phyloP scores from a whole-genome alignment of 2,888 invertebrate genomes.

The Nymphalis polychloros region DNA sequence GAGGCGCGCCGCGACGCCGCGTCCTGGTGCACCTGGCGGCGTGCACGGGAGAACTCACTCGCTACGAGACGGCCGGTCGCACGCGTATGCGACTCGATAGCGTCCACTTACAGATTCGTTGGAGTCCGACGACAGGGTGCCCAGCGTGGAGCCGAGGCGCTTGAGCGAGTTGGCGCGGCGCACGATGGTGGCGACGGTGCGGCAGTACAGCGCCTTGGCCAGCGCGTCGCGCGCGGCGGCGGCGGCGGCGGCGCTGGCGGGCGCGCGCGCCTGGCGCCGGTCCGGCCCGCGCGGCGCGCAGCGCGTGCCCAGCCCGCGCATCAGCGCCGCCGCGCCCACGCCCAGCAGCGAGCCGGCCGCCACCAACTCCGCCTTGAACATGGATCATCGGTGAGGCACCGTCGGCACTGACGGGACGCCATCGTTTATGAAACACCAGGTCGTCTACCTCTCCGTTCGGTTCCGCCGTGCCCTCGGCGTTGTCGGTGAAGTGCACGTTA shows the following conservation, averaged over 20 bases:
- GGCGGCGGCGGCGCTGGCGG: conserved; percentile 92
- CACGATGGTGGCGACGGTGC: conserved; percentile 96
- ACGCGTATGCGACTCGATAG: neutral
- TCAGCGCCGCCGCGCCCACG: conserved; percentile 89
- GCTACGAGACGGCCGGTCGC: conserved; percentile 78
- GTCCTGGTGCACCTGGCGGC: conserved; percentile 83
- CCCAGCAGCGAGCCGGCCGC: conserved; percentile 91
- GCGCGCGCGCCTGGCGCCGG: conserved; percentile 88
- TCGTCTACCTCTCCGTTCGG: conserved; percentile 86
- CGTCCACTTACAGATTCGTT: conserved; percentile 90
- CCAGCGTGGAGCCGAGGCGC: conserved; percentile 90
- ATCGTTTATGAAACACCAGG: neutral
- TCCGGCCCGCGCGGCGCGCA: conserved; percentile 89
- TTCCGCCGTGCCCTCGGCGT: conserved; percentile 87
- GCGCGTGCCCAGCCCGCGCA: conserved; percentile 91
- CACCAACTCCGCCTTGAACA: conserved; percentile 87
- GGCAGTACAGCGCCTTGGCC: conserved; percentile 96
- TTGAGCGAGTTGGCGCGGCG: conserved; percentile 95
- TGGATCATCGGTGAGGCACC: too few relatives aligned
- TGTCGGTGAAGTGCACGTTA: conserved; percentile 94
- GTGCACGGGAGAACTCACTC: conserved; percentile 12
- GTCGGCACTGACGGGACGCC: neutral
- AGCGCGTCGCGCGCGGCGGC: conserved; percentile 94
- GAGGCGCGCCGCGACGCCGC: conserved; percentile 91
- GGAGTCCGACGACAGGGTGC: conserved; percentile 94